Conservation (phyloP, 2,888 invertebrate genomes). For the Cryptus armator region DNA sequence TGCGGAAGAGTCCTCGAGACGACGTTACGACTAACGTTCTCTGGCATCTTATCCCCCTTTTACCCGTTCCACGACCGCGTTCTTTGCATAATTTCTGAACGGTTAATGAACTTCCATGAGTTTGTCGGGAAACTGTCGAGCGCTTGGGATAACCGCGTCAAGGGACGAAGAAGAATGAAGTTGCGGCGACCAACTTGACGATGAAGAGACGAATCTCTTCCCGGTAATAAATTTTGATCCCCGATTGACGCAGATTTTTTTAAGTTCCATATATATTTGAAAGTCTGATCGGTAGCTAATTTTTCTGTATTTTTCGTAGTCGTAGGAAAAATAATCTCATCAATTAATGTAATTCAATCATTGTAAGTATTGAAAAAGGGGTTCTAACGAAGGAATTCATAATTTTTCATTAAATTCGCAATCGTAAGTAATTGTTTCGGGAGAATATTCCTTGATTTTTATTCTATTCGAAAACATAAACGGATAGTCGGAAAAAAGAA, state of each 20-base stretch:
- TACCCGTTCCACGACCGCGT: conserved; percentile 49
- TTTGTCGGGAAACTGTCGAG: conserved; percentile 7
- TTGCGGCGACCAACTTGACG: not conserved
- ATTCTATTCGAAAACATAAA: too few species aligned
- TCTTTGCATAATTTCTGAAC: conserved; percentile 62
- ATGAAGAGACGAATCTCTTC: not conserved
- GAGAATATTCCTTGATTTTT: too few species aligned
- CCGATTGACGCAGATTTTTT: not conserved
- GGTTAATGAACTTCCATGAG: conserved; percentile 55
- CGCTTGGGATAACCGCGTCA: conserved; percentile 34
- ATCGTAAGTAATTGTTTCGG: too few species aligned
- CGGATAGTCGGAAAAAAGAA: too few species aligned
- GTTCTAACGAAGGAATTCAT: too few species aligned
- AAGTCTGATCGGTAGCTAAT: not conserved
- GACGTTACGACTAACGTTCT: conserved; percentile 18
- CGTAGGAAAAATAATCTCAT: too few species aligned
- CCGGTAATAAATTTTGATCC: not conserved
- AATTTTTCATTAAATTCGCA: too few species aligned
- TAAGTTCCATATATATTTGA: not conserved
- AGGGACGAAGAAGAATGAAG: conserved; percentile 21
- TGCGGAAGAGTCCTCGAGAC: not conserved
- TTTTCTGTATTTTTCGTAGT: not conserved
- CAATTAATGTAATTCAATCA: too few species aligned
- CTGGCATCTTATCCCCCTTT: conserved; percentile 23
- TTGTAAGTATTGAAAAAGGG: too few species aligned